phyloP scores from a whole-genome alignment of 2,888 invertebrate species.

The Mesoligia furuncula region DNA sequence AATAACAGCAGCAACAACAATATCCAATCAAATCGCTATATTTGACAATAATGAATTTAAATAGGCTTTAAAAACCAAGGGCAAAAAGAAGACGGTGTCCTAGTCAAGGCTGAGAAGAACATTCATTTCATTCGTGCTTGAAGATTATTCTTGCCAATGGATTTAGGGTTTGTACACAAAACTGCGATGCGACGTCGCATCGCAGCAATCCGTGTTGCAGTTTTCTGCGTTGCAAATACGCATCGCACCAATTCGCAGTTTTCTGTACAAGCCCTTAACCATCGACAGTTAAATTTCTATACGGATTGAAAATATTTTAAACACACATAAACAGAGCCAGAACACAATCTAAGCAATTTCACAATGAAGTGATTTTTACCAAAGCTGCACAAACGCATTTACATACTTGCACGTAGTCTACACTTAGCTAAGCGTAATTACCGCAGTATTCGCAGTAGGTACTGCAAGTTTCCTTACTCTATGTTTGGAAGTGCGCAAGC shows the following conservation, averaged over 20 bases:
- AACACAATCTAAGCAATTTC: not conserved
- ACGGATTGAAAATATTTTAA: not conserved
- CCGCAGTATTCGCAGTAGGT: slow-evolving; percentile 7
- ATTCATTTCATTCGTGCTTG: too few species aligned
- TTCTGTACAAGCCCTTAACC: too few species aligned
- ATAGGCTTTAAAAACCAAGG: slow-evolving; percentile 19
- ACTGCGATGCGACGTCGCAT: too few species aligned
- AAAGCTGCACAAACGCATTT: slow-evolving; percentile 13
- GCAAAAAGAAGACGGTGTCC: not conserved
- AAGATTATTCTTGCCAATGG: too few species aligned
- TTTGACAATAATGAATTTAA: slow-evolving; percentile 16
- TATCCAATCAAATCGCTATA: slow-evolving; percentile 22
- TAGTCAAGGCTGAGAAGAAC: too few species aligned
- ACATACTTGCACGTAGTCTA: slow-evolving; percentile 3
- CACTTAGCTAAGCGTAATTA: slow-evolving; percentile 24
- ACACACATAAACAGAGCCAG: not conserved
- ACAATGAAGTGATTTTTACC: not conserved
- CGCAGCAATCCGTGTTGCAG: too few species aligned
- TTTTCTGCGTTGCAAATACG: too few species aligned
- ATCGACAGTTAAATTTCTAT: not conserved
- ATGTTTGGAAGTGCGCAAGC: slow-evolving; percentile 68
- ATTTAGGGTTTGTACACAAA: too few species aligned
- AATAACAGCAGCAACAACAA: slow-evolving; percentile 18
- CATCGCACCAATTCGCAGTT: too few species aligned
- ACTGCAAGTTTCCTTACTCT: slow-evolving; percentile 65